Base-by-base conservation (phyloP, 2,113 vertebrate genomes). In the Heterocephalus glaber region DNA sequence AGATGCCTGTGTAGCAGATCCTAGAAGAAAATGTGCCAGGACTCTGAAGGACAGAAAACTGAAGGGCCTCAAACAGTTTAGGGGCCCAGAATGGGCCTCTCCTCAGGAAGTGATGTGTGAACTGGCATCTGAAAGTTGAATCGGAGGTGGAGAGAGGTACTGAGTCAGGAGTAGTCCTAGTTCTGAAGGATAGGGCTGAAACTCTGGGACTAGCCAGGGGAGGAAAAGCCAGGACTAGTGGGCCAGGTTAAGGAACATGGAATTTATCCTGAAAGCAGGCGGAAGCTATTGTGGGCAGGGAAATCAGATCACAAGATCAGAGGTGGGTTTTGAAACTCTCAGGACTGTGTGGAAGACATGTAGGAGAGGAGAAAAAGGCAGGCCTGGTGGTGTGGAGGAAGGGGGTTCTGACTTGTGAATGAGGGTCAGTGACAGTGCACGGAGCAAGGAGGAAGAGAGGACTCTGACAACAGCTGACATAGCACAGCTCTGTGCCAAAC, bases 91-190 rank as follows among this genome's bases (percentile, higher is more conserved):
- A 80, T 74, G 76, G 66, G 8, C 44, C 38, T 33, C 47, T 76
- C 41, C 74, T 49, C 6, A 20, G 84, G 52, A 77, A 41, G 65
- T 60, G 65, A 70, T 19, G 5, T 58, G 68, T 33, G 30, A 76
- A 30, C 49, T 28, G 76, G 52, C 3, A 6, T 30, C 68, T 10
- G 56, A 28, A 58, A 47, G 44, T 2, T 26, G 47, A 14, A 1
- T 28, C 49, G 65, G 52, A 41, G 5, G 22, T 0, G 0, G 9
- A 41, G 7, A 7, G 2, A 52, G 79, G 20, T 28, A 13, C 20
- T 52, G 49, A 14, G 4, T 5, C 41, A 24, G 38, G 63, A 85
- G 83, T 11, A 74, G 20, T 41, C 4, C 4, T 76, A 10, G 72
- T 7, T 2, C 5, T 7, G 7, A 22, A 38, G 35, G 70, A 41